A percentile compares a stretch with the other conserved stretches of the same genome.
These are phyloP conservation scores for Dendrolimus houi DNA, from an alignment of 2,888 invertebrate species.

Conservation along the genomic window DNA sequence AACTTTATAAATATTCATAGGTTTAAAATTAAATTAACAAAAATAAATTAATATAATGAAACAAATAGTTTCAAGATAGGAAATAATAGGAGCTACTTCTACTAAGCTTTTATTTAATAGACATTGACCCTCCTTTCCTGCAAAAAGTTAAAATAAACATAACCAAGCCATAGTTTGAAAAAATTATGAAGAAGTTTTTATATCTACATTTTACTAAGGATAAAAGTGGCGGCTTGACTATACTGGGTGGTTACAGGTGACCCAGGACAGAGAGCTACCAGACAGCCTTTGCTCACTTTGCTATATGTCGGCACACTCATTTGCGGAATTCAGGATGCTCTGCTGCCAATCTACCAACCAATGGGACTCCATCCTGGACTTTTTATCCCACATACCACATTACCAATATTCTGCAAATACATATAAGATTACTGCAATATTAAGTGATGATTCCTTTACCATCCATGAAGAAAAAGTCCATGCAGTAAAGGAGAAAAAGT, in stretches of 20 bases:
- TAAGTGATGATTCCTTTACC: constrained; percentile 30
- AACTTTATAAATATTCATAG: too few relatives aligned
- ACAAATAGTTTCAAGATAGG: too few relatives aligned
- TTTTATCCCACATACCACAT: constrained; percentile 31
- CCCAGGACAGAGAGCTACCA: constrained; percentile 44
- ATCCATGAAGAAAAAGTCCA: constrained; percentile 20
- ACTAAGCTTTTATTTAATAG: too few relatives aligned
- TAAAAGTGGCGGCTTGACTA: constrained; percentile 49
- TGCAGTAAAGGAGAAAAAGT: not conserved
- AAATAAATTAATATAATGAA: too few relatives aligned
- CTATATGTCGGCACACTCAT: constrained; percentile 36
- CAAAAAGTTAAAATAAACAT: too few relatives aligned
- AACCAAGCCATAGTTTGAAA: too few relatives aligned
- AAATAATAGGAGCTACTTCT: too few relatives aligned
- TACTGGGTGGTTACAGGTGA: constrained; percentile 61
- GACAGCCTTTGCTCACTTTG: constrained; percentile 47
- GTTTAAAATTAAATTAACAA: too few relatives aligned
- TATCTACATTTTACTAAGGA: too few relatives aligned
- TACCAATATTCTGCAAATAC: constrained; percentile 7
- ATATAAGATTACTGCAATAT: constrained; percentile 26
- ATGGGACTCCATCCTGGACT: constrained; percentile 39
- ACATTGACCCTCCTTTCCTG: too few relatives aligned
- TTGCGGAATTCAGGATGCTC: constrained; percentile 42
- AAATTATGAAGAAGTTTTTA: too few relatives aligned
- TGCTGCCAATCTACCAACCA: constrained; percentile 34